Conservation (phyloP, 2,113 vertebrate genomes). For the Apistogramma diplotaenia region DNA sequence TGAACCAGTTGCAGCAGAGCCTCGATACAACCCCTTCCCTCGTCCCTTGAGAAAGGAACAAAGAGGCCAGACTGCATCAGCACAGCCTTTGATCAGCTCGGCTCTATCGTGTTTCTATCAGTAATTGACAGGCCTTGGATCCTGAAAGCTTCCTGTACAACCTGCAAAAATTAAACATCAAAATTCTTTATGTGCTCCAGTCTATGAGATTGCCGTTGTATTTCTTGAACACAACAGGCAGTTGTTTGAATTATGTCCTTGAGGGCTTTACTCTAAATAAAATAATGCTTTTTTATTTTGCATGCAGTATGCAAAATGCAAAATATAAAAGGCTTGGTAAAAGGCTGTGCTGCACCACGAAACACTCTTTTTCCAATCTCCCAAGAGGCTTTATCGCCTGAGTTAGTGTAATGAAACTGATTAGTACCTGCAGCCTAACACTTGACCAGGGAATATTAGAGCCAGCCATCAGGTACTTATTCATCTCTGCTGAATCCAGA, state of each 20-base stretch:
- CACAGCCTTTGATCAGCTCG: slow-evolving; percentile 64
- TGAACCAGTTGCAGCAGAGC: slow-evolving; percentile 37
- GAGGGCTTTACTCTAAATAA: neutral
- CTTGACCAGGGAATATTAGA: slow-evolving; percentile 58
- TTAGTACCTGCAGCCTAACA: slow-evolving; percentile 44
- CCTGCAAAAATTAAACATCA: neutral
- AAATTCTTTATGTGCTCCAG: neutral
- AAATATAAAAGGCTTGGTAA: neutral
- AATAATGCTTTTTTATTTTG: neutral
- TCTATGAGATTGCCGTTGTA: neutral
- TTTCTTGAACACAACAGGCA: neutral
- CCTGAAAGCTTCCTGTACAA: neutral
- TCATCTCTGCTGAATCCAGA: slow-evolving; percentile 44
- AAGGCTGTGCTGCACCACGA: neutral
- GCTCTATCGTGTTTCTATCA: slow-evolving; percentile 41
- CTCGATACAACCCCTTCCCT: neutral
- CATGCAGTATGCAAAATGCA: neutral
- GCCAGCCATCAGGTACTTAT: slow-evolving; percentile 43
- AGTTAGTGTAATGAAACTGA: slow-evolving; percentile 61
- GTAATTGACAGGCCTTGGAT: slow-evolving; percentile 61
- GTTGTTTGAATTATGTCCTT: neutral
- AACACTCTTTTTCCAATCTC: neutral
- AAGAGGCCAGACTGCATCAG: slow-evolving; percentile 65
- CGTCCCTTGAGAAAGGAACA: slow-evolving; percentile 62
- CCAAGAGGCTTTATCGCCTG: slow-evolving; percentile 34